Conservation (phyloP, 1,140 invertebrate genomes). For the Lucilia cuprina region DNA sequence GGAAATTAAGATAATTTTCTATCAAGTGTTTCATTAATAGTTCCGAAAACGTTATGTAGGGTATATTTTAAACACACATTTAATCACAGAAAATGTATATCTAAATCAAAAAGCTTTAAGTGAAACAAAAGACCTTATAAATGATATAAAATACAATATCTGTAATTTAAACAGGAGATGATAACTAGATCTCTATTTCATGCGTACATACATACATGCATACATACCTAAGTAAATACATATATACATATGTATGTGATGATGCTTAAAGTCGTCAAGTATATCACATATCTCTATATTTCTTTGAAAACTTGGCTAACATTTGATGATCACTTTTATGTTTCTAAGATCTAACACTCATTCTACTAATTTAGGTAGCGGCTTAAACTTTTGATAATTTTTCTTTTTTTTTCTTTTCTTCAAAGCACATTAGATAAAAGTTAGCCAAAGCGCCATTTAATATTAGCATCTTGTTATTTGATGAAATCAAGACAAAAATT, state of each 20-base stretch:
- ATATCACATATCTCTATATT: not conserved
- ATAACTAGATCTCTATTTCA: not conserved
- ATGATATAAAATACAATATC: not conserved
- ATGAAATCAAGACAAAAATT: not conserved
- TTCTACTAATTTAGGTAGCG: not conserved
- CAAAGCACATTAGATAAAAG: not conserved
- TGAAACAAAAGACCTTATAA: not conserved
- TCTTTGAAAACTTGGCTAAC: not conserved
- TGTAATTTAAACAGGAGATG: not conserved
- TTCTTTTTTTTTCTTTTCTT: not conserved
- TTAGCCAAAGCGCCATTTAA: constrained; percentile 14
- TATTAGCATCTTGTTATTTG: constrained; percentile 1
- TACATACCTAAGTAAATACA: no score
- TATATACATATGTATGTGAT: not conserved
- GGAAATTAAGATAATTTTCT: no score
- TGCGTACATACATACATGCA: not conserved
- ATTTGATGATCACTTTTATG: not conserved
- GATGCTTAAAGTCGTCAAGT: not conserved
- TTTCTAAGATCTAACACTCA: not conserved
- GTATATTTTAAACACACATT: not conserved
- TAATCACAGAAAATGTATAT: not conserved
- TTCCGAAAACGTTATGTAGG: not conserved
- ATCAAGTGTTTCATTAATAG: no score
- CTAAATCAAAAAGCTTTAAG: not conserved
- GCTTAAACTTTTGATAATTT: constrained; percentile 12